Base-by-base conservation (phyloP, 2,797 vertebrate genomes). In the Malurus splendens region DNA sequence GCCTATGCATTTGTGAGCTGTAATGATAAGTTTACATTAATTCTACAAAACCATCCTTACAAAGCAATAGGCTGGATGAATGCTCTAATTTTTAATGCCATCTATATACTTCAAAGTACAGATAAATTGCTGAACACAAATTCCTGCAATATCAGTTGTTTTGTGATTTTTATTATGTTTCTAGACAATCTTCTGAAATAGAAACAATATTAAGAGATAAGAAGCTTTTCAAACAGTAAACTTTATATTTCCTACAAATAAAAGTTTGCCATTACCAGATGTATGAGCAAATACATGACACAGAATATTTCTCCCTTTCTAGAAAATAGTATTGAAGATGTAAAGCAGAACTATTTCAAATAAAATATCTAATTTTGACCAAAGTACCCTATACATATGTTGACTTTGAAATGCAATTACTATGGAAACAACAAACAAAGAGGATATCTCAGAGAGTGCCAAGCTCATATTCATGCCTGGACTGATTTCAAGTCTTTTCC, bases 371-470 rank as follows among this genome's bases (percentile, higher is more conserved):
- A 39, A 2, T 65, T 87, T 78, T 84, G 55, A 59, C 56, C 70
- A 38, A 79, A 75, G 39, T 27, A 87, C 4, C 18, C 39, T 62
- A 59, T 60, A 66, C 52, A 18, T 76, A 51, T 70, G 45, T 88
- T 91, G 92, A 88, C 50, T 86, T 79, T 18, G 9, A 57, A 92
- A 86, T 48, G 48, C 42, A 79, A 94, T 90, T 89, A 82, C 90
- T 93, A 92, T 94, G 91, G 93, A 92, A 95, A 95, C 86, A 72
- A 90, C 74, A 93, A 94, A 93, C 84, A 94, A 94, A 94, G 86
- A 88, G 32, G 38, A 14, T 86, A 68, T 90, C 38, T 89, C 28
- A 76, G 73, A 72, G 55, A 1, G 1, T 48, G 73, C 87, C 82
- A 90, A 86, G 73, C n/a, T 89, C 66, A 87, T 84, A 88, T 72